Evolutionary conservation across 2,113 vertebrate species (phyloP), one percentile per base, ranked within the genome.

Genomic region (Gnathonemus longibarbis): DNA sequence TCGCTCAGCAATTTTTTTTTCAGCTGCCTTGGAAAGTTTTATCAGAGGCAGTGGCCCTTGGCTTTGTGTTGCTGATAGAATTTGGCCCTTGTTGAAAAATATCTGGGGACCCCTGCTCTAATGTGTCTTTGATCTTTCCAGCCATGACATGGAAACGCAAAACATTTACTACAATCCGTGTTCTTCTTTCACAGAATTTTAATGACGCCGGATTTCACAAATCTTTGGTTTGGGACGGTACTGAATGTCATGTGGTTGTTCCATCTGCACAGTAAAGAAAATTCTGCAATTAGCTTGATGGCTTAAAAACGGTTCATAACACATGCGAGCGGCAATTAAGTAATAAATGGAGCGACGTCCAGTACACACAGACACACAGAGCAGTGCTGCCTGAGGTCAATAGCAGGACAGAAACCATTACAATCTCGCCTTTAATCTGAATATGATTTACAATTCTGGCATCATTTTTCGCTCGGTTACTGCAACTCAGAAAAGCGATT

Each of bases 401-500:
- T 42, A 80, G 74, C 17, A 42, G 35, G 11, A 80, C 35, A 2
- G 74, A 39, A 42, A 13, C 31, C 13, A 42, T 42, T 80, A 19
- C 74, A 39, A 42, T 42, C 35, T 42, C 35, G 90, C 88, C 88
- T 90, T 56, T 91, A 88, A 77, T 88, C 88, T 80, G 74, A 88
- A 84, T 80, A 46, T 4, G 46, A 87, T 70, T 10, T 49, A 42
- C 74, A 80, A 42, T 17, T 46, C 45, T 49, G 62, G 21, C 88
- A 88, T 62, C 21, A 56, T 58, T 50, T 48, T 66, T 84, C 84
- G 46, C 66, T 80, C 17, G 87, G 84, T 89, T 89, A 84, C 90
- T 42, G 74, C 74, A 84, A 92, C 27, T 49, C 35, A 90, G 88
- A 80, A 80, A 84, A 90, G 46, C 89, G 90, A 93, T 93, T 93